A percentile compares a stretch with the other conserved stretches of the same genome.
phyloP scores from a whole-genome alignment of 2,113 vertebrate species.

The Rhabdomys dilectus region DNA sequence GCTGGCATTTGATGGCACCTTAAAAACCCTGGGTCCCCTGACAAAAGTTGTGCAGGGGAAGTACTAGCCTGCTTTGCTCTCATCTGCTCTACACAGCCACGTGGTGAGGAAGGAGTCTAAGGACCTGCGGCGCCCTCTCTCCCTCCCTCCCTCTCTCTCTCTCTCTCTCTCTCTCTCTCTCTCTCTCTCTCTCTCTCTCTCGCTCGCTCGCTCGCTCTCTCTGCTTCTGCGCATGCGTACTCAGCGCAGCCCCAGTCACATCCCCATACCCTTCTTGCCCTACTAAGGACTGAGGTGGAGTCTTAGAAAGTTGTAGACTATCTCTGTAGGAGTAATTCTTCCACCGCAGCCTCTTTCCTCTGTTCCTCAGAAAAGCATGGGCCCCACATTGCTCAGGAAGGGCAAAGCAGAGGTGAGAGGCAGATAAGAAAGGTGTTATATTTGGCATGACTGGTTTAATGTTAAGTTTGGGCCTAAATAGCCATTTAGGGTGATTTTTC shows the following conservation, averaged over 20 bases:
- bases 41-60: neutral
- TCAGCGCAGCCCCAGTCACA: too few relatives aligned
- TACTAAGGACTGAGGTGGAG: neutral
- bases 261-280: neutral
- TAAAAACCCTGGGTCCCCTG: neutral
- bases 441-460: conserved; percentile 75
- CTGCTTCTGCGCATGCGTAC: too few relatives aligned
- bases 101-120: neutral
- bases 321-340: conserved; percentile 68
- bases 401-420: conserved; percentile 74
- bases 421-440: conserved; percentile 81
- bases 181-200: too few relatives aligned
- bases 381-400: conserved; percentile 74
- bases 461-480: conserved; percentile 55
- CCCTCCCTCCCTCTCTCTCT: too few relatives aligned
- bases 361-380: conserved; percentile 75
- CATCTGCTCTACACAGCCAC: fast-evolving
- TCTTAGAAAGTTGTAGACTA: conserved; percentile 31
- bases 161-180: too few relatives aligned
- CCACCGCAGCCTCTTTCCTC: conserved; percentile 41
- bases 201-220: too few relatives aligned
- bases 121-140: too few relatives aligned
- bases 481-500: conserved; percentile 56
- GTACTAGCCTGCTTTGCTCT: neutral
- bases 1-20: neutral